Conservation (phyloP, 2,113 vertebrate genomes). For the Sprattus sprattus region DNA sequence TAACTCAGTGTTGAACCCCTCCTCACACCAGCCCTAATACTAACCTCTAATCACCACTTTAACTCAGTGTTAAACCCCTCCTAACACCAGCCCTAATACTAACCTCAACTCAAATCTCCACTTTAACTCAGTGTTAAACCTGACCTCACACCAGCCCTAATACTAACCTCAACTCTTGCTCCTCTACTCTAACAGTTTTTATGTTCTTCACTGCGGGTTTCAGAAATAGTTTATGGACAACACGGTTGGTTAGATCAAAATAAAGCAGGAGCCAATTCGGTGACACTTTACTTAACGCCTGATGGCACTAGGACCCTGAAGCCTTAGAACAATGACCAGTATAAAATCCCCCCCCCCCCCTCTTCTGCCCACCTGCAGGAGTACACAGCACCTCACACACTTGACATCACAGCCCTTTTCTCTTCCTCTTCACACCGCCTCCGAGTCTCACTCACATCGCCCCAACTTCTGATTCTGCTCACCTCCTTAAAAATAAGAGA, state of each 20-base stretch:
- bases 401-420: neutral
- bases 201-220: no score
- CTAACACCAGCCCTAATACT: no score
- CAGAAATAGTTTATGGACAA: no score
- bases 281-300: neutral
- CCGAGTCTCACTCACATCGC: neutral
- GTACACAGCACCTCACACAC: neutral
- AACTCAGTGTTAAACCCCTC: no score
- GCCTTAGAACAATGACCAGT: neutral
- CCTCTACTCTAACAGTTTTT: no score
- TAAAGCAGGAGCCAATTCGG: neutral
- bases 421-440: neutral
- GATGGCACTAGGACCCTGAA: neutral
- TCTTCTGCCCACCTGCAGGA: neutral
- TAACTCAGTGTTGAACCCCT: no score
- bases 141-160: no score
- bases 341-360: neutral
- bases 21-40: no score
- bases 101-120: no score
- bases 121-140: no score
- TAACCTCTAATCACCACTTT: no score
- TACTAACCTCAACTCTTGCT: no score
- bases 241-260: neutral
- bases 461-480: constrained; percentile 22
- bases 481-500: neutral